Conservation (phyloP, 2,113 vertebrate genomes). For the Mesitornis unicolor region DNA sequence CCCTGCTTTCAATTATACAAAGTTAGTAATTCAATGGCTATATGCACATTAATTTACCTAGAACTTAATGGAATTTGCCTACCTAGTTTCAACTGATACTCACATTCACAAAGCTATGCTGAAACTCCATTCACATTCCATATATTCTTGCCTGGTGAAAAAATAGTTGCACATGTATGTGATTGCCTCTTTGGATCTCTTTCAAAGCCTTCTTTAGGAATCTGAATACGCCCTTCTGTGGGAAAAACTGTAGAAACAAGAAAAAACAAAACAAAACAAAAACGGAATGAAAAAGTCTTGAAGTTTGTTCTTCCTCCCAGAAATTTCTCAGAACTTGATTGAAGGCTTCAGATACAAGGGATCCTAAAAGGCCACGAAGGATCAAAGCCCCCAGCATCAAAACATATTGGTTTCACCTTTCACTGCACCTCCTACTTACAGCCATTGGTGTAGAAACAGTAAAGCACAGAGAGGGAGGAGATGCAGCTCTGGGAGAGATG, state of each 20-base stretch:
- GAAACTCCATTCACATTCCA: constrained; percentile 50
- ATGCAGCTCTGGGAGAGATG: background rate
- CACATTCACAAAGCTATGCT: background rate
- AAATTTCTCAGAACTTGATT: constrained; percentile 44
- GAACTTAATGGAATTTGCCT: constrained; percentile 34
- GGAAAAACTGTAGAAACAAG: constrained; percentile 50
- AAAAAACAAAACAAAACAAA: too few relatives aligned
- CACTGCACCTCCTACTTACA: constrained; percentile 15
- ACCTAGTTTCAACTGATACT: background rate
- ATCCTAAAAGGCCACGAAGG: constrained; percentile 5
- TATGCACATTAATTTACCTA: constrained; percentile 32
- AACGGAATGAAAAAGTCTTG: constrained; percentile 14
- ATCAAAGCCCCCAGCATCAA: constrained; percentile 34
- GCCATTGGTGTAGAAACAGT: background rate
- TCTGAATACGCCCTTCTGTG: constrained; percentile 60
- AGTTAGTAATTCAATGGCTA: constrained; percentile 24
- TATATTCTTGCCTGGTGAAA: constrained; percentile 50
- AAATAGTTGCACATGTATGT: constrained; percentile 61
- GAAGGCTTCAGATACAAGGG: background rate
- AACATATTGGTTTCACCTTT: constrained; percentile 54
- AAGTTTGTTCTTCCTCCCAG: constrained; percentile 1
- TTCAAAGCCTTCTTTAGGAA: constrained; percentile 62
- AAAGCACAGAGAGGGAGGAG: background rate
- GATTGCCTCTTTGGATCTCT: constrained; percentile 53
- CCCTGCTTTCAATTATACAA: constrained; percentile 53